Percentiles rank a stretch among this genome's conserved stretches.
Evolutionary conservation across 2,888 invertebrate species (phyloP).

Genomic region (Prenolepis imparis): DNA sequence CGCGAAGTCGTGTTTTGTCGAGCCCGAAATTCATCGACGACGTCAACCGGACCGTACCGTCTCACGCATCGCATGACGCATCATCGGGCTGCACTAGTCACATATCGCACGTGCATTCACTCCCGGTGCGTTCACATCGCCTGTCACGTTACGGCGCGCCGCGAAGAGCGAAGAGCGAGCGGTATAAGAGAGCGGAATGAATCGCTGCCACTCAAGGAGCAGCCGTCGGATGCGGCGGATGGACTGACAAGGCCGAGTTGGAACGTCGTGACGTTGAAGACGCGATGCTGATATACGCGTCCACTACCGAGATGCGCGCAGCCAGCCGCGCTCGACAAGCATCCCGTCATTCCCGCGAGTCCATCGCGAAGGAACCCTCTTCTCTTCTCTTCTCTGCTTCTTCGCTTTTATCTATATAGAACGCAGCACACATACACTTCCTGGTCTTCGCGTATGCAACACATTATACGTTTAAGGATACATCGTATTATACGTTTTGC

Average conservation of each 20-base stretch:
- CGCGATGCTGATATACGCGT: constrained; percentile 60
- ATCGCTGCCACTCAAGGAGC: constrained; percentile 75
- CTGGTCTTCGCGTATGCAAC: constrained; percentile 22
- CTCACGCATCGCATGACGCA: constrained; percentile 16
- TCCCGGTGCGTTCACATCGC: constrained; percentile 47
- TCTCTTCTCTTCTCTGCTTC: neutral
- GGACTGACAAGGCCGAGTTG: constrained; percentile 67
- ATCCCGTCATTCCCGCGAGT: constrained; percentile 51
- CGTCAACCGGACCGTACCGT: constrained; percentile 33
- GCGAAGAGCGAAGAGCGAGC: constrained; percentile 50
- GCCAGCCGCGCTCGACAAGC: constrained; percentile 50
- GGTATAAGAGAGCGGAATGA: constrained; percentile 69
- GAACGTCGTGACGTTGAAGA: constrained; percentile 56
- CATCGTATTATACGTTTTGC: constrained; percentile 8
- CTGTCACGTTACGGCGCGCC: constrained; percentile 29
- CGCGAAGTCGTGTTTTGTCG: constrained; percentile 36
- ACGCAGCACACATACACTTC: constrained; percentile 25
- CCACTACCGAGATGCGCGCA: constrained; percentile 57
- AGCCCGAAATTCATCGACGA: constrained; percentile 45
- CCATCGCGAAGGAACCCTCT: constrained; percentile 36
- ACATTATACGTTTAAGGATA: neutral
- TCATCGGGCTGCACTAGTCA: constrained; percentile 33
- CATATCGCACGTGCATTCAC: constrained; percentile 49
- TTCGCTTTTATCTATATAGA: constrained; percentile 47
- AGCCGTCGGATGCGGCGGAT: constrained; percentile 71